phyloP scores from a whole-genome alignment of 2,113 vertebrate genomes.

The Tauraco erythrolophus region DNA sequence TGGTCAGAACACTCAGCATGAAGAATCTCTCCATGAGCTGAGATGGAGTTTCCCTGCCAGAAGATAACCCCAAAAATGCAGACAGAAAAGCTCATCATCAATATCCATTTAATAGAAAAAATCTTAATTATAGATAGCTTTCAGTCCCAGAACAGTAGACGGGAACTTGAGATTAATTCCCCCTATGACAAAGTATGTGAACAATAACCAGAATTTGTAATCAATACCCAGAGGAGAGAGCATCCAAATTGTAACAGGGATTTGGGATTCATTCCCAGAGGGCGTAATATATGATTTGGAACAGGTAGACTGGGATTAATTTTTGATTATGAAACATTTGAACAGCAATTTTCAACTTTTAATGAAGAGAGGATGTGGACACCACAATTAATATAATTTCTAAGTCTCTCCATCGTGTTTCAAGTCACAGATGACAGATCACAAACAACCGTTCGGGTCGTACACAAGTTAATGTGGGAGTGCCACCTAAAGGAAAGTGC shows the following conservation, averaged over 20 bases:
- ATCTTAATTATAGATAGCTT: slow-evolving; percentile 72
- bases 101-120: slow-evolving; percentile 66
- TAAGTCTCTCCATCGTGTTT: slow-evolving; percentile 2
- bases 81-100: neutral
- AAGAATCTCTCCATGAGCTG: neutral
- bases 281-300: slow-evolving; percentile 47
- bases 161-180: slow-evolving; percentile 69
- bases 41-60: neutral
- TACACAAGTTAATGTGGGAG: slow-evolving; percentile 37
- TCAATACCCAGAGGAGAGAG: slow-evolving; percentile 60
- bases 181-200: slow-evolving; percentile 62
- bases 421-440: slow-evolving; percentile 2
- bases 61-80: slow-evolving; percentile 34
- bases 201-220: slow-evolving; percentile 69
- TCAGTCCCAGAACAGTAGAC: slow-evolving; percentile 60
- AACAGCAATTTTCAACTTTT: slow-evolving; percentile 59
- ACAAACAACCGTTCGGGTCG: neutral
- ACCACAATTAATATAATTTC: slow-evolving; percentile 42
- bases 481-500: slow-evolving; percentile 39
- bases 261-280: slow-evolving; percentile 67
- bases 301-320: slow-evolving; percentile 67
- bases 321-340: slow-evolving; percentile 67
- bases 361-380: slow-evolving; percentile 55
- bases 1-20: neutral
- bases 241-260: slow-evolving; percentile 65